A percentile compares a stretch with the other conserved stretches of the same genome.
phyloP scores from a whole-genome alignment of 2,113 vertebrate species.

The Atherinomorus stipes region DNA sequence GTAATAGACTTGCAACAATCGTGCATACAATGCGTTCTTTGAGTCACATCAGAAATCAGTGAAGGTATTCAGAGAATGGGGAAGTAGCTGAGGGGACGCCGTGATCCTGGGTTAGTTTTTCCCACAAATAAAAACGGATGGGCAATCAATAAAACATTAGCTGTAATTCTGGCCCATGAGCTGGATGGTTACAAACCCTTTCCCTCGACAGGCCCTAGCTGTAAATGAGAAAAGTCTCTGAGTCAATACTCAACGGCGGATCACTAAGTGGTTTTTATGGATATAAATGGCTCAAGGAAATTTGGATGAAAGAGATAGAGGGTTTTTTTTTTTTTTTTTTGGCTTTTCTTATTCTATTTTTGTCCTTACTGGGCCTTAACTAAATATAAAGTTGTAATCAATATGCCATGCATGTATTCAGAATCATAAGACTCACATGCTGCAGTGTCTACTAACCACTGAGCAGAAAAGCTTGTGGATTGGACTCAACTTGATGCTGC shows the following conservation, averaged over 20 bases:
- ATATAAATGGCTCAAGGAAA: conserved; percentile 50
- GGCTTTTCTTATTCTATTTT: conserved; percentile 8
- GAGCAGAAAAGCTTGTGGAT: neutral
- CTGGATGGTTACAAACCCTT: conserved; percentile 46
- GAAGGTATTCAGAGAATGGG: conserved; percentile 40
- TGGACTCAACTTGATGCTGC: conserved; percentile 22
- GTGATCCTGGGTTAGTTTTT: conserved; percentile 54
- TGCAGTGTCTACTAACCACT: conserved; percentile 2
- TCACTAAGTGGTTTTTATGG: conserved; percentile 58
- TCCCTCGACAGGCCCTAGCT: conserved; percentile 50
- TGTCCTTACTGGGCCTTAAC: conserved; percentile 44
- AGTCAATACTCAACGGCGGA: conserved; percentile 62
- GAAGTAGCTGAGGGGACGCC: conserved; percentile 41
- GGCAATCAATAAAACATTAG: conserved; percentile 76
- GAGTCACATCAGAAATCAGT: conserved; percentile 44
- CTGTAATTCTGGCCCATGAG: conserved; percentile 52
- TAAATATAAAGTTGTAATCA: conserved; percentile 48
- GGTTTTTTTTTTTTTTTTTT: neutral
- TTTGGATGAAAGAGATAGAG: conserved; percentile 39
- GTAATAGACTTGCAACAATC: conserved; percentile 44
- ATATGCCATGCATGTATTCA: conserved; percentile 15
- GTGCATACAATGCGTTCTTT: conserved; percentile 36
- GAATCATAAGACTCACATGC: conserved; percentile 1
- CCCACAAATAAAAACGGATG: conserved; percentile 64
- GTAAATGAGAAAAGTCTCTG: conserved; percentile 74